Conservation (phyloP, 2,888 invertebrate species). For the Erebia epiphron region DNA sequence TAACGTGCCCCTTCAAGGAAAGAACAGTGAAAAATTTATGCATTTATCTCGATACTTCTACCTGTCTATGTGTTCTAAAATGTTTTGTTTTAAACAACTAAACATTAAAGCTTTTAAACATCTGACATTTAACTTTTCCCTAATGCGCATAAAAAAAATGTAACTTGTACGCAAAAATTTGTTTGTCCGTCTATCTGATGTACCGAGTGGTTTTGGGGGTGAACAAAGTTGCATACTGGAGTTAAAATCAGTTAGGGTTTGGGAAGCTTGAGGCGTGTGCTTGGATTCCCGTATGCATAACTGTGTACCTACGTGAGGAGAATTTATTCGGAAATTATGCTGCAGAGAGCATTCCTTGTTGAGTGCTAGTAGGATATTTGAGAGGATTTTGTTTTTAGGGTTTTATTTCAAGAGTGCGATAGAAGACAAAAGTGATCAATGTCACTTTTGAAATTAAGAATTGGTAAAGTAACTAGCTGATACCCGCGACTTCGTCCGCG, state of each 20-base stretch:
- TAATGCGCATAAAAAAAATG: too few species aligned
- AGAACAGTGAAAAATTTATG: neutral
- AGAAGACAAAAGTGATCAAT: neutral
- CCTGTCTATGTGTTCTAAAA: too few species aligned
- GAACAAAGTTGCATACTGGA: neutral
- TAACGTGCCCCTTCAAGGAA: neutral
- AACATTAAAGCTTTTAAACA: too few species aligned
- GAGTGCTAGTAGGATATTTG: neutral
- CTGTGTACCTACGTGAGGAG: conserved; percentile 7
- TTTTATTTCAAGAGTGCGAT: neutral
- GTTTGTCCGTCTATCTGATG: too few species aligned
- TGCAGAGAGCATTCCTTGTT: conserved; percentile 2
- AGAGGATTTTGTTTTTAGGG: neutral
- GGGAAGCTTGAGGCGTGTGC: conserved; percentile 12
- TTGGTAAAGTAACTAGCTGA: too few species aligned
- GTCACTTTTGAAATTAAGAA: too few species aligned
- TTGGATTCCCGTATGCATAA: conserved; percentile 12
- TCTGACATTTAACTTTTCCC: too few species aligned
- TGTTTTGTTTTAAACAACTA: too few species aligned
- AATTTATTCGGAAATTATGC: conserved; percentile 6
- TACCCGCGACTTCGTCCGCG: too few species aligned
- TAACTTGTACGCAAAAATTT: too few species aligned
- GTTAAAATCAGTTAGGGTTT: conserved; percentile 7
- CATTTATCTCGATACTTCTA: neutral
- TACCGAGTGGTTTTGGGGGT: neutral